These are phyloP conservation scores for Trileptium ribeirensis DNA, from an alignment of 2,888 invertebrate species.

Conservation along the genomic window DNA sequence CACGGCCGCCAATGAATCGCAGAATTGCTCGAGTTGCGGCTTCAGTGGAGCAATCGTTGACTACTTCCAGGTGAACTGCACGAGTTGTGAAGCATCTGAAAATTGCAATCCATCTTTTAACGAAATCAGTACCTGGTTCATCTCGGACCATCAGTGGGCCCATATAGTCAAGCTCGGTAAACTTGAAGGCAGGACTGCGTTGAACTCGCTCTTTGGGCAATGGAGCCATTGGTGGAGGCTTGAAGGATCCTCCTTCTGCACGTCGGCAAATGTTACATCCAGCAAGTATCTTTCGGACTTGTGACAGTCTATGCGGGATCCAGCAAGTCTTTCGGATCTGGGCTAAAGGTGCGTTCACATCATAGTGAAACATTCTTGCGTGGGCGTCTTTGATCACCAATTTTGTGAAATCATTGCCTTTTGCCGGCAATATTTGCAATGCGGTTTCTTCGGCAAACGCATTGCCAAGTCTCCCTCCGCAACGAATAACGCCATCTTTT, in stretches of 20 bases:
- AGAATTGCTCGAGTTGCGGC: not conserved
- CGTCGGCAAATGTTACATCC: constrained; percentile 5
- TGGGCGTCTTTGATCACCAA: constrained; percentile 13
- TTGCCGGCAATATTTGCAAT: constrained; percentile 16
- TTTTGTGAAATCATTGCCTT: not conserved
- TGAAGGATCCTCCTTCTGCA: constrained; percentile 20
- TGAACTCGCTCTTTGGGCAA: constrained; percentile 11
- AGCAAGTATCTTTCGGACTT: constrained; percentile 19
- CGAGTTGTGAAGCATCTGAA: constrained; percentile 19
- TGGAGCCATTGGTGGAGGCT: constrained; percentile 19
- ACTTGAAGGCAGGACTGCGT: not conserved
- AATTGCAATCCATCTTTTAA: constrained; percentile 19
- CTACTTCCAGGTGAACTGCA: constrained; percentile 19
- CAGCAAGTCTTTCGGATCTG: no score
- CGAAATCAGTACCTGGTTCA: not conserved
- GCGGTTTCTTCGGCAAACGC: not conserved
- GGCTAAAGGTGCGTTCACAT: not conserved
- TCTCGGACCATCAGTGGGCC: not conserved
- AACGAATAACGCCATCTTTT: constrained; percentile 16
- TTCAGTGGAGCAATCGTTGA: not conserved
- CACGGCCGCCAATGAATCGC: not conserved
- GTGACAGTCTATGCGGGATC: constrained; percentile 5
- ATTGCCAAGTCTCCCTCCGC: constrained; percentile 15
- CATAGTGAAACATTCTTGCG: not conserved
- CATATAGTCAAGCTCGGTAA: constrained; percentile 10